Conservation (phyloP, 2,888 invertebrate genomes). For the Rhagium mordax region DNA sequence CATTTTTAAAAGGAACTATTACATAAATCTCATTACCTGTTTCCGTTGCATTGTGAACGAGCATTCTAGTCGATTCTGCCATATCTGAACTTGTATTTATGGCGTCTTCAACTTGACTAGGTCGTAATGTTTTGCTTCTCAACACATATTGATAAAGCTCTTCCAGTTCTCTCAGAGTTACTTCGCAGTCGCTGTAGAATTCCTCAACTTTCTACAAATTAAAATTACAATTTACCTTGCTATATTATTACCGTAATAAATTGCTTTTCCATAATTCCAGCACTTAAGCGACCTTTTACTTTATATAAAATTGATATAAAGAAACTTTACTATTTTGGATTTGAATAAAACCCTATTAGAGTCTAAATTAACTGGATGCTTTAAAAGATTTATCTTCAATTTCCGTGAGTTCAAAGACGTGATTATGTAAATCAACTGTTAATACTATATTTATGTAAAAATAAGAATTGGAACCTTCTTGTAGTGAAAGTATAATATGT, state of each 20-base stretch:
- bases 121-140: constrained; percentile 72
- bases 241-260: background rate
- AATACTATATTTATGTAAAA: background rate
- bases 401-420: background rate
- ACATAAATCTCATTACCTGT: constrained; percentile 27
- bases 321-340: background rate
- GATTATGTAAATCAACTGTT: background rate
- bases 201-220: constrained; percentile 78
- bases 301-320: background rate
- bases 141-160: constrained; percentile 75
- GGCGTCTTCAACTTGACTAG: constrained; percentile 74
- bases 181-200: constrained; percentile 76
- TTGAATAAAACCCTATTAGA: background rate
- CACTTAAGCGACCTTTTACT: background rate
- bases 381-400: background rate
- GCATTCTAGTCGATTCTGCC: constrained; percentile 71
- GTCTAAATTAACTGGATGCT: too few relatives aligned
- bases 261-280: background rate
- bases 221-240: background rate
- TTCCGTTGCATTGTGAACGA: constrained; percentile 68
- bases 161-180: constrained; percentile 76
- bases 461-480: too few relatives aligned
- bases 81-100: constrained; percentile 73
- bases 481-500: background rate
- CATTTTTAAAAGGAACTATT: constrained; percentile 14